These are phyloP conservation scores for Philantomba maxwellii DNA, from an alignment of 2,113 vertebrate species.

Conservation along the genomic window DNA sequence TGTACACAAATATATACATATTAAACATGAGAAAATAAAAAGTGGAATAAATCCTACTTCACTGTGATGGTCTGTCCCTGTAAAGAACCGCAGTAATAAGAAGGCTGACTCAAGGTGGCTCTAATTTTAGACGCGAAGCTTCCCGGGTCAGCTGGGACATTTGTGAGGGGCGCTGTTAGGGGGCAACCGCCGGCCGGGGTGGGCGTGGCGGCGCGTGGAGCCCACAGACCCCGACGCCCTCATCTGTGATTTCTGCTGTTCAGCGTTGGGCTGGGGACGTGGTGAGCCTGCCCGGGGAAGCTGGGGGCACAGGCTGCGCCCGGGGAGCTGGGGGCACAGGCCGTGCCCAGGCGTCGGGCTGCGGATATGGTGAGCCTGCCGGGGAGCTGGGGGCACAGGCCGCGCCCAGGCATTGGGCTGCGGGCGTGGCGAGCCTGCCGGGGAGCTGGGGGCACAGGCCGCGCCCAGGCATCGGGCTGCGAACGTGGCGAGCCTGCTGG, in stretches of 20 bases:
- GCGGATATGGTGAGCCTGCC: too few relatives aligned
- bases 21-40: neutral
- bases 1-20: too few relatives aligned
- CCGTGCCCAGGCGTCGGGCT: too few relatives aligned
- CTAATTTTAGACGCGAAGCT: neutral
- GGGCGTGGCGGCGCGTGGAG: neutral
- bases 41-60: neutral
- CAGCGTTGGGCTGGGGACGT: rapidly evolving
- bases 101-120: neutral
- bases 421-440: too few relatives aligned
- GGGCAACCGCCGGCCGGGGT: neutral
- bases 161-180: neutral
- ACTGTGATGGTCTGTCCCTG: neutral
- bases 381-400: too few relatives aligned
- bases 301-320: too few relatives aligned
- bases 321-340: too few relatives aligned
- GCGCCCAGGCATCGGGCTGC: too few relatives aligned
- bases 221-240: neutral
- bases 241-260: too few relatives aligned
- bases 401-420: too few relatives aligned
- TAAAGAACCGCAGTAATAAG: neutral
- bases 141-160: neutral
- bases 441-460: too few relatives aligned
- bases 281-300: rapidly evolving
- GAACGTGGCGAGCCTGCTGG: too few relatives aligned